A percentile compares a stretch with the other conserved stretches of the same genome.
Conservation (phyloP, 2,113 vertebrate genomes). For the Apus apus region DNA sequence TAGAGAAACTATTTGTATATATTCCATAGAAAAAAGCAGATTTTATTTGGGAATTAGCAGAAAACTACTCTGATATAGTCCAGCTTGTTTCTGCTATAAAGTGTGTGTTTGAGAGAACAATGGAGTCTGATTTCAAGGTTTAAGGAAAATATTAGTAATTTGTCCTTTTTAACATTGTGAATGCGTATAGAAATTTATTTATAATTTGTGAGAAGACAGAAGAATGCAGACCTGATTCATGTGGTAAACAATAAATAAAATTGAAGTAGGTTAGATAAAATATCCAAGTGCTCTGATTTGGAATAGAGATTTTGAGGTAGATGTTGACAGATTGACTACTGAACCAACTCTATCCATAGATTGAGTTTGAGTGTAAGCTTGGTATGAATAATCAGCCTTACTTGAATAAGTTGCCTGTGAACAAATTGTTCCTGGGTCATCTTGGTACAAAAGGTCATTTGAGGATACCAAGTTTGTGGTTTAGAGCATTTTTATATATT, state of each 20-base stretch:
- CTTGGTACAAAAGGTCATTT: background rate
- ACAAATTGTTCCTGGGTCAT: slow-evolving; percentile 21
- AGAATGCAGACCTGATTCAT: too few species aligned
- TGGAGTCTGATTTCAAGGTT: background rate
- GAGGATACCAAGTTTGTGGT: background rate
- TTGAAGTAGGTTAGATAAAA: background rate
- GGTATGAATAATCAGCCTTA: background rate
- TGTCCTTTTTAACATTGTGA: background rate
- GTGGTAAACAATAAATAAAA: too few species aligned
- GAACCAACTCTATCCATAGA: background rate
- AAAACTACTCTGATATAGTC: background rate
- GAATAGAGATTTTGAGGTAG: background rate
- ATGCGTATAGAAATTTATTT: background rate
- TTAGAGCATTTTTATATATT: background rate
- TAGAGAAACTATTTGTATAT: background rate
- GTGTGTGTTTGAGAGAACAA: background rate
- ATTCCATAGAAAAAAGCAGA: background rate
- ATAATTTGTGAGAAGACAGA: background rate
- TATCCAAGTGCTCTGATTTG: background rate
- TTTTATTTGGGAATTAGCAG: background rate
- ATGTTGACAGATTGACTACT: background rate
- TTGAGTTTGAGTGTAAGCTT: background rate
- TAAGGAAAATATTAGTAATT: background rate
- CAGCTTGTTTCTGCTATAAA: background rate
- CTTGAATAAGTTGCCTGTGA: background rate